These are phyloP conservation scores for Todiramphus saurophagus DNA, from an alignment of 2,113 vertebrate species.

Conservation along the genomic window DNA sequence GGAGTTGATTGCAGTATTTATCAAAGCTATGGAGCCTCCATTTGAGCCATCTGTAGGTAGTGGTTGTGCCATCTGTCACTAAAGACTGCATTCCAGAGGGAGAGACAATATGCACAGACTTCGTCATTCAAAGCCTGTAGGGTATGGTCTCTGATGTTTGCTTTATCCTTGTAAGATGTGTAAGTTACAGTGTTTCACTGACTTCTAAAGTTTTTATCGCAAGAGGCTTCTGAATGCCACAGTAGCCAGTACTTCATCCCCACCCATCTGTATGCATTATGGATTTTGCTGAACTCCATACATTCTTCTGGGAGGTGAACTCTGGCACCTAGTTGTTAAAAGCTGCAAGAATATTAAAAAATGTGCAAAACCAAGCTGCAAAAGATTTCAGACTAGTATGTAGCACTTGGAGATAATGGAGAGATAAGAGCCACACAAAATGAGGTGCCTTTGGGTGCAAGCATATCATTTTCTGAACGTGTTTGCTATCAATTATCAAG, in stretches of 20 bases:
- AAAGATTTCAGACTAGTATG: not conserved
- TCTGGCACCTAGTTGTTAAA: not conserved
- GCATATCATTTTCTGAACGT: not conserved
- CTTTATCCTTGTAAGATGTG: not conserved
- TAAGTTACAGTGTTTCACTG: not conserved
- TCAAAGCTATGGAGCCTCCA: conserved; percentile 55
- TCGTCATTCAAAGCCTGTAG: not conserved
- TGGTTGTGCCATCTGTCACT: conserved; percentile 57
- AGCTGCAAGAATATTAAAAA: not conserved
- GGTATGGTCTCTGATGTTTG: conserved; percentile 21
- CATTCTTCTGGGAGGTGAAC: not conserved
- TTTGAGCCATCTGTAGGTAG: conserved; percentile 63
- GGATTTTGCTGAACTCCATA: not conserved
- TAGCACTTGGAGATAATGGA: not conserved
- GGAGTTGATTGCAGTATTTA: conserved; percentile 69
- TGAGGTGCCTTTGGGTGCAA: conserved; percentile 1
- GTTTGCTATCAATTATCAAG: conserved; percentile 35
- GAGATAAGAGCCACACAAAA: not conserved
- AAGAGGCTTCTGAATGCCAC: not conserved
- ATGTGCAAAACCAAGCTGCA: not conserved
- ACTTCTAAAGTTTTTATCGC: not conserved
- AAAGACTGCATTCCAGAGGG: conserved; percentile 47
- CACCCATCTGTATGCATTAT: not conserved
- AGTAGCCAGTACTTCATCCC: not conserved
- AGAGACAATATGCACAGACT: conserved; percentile 33